These are phyloP conservation scores for Sus cebifrons DNA, from an alignment of 2,797 vertebrate species.

Conservation along the genomic window DNA sequence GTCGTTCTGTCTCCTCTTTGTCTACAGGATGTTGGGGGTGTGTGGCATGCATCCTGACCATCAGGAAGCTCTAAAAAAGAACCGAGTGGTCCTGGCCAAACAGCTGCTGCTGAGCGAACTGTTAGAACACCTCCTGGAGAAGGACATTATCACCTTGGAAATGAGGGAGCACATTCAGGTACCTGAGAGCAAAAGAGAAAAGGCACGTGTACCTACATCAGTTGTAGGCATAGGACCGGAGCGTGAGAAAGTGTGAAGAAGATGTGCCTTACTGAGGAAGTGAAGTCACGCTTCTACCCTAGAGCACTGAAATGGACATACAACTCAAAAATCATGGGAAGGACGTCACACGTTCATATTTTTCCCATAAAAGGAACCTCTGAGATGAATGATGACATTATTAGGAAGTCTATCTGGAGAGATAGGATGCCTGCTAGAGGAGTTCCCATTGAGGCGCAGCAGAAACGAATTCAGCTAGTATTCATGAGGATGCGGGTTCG, in stretches of 20 bases:
- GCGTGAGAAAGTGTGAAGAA: not conserved
- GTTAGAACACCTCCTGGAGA: slow-evolving; percentile 90
- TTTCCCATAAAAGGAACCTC: not conserved
- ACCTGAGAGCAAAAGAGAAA: not conserved
- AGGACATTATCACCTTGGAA: slow-evolving; percentile 89
- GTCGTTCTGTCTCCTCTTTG: not conserved
- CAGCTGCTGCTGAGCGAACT: slow-evolving; percentile 90
- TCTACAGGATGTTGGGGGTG: slow-evolving; percentile 77
- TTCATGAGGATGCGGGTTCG: too few species aligned
- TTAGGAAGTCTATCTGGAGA: not conserved
- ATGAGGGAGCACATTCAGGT: slow-evolving; percentile 92
- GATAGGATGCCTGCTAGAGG: not conserved
- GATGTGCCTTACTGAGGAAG: not conserved
- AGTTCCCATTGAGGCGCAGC: not conserved
- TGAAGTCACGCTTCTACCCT: not conserved
- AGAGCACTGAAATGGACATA: not conserved
- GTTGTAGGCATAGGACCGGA: not conserved
- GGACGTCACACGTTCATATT: not conserved
- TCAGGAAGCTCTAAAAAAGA: slow-evolving; percentile 90
- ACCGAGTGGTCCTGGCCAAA: slow-evolving; percentile 89
- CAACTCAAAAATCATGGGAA: not conserved
- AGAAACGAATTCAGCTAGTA: too few species aligned
- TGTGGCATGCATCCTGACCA: slow-evolving; percentile 91
- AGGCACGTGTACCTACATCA: too few species aligned
- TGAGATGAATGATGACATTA: not conserved